phyloP scores from a whole-genome alignment of 2,888 invertebrate species.

The Caenorhabditis becei region DNA sequence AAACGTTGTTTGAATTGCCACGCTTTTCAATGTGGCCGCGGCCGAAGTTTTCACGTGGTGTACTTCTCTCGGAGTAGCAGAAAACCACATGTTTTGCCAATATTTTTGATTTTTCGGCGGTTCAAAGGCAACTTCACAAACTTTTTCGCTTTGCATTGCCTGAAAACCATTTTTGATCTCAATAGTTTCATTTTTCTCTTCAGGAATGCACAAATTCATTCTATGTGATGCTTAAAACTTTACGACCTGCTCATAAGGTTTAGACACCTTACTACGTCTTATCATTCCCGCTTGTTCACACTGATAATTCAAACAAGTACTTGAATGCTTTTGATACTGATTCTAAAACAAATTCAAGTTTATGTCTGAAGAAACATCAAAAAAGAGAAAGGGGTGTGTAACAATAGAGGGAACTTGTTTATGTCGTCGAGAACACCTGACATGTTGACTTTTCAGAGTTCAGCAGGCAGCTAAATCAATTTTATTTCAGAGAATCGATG shows the following conservation, averaged over 20 bases:
- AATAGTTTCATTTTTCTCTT: too few species aligned
- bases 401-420: constrained; percentile 1
- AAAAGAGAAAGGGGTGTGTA: background rate
- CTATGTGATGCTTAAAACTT: constrained; percentile 4
- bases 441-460: background rate
- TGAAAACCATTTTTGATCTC: too few species aligned
- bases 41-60: constrained; percentile 18
- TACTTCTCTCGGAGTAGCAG: constrained; percentile 21
- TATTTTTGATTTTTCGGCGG: constrained; percentile 15
- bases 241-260: constrained; percentile 14
- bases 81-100: constrained; percentile 20
- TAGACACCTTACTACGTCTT: constrained; percentile 2
- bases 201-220: too few species aligned
- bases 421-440: background rate
- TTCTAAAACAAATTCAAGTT: too few species aligned
- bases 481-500: constrained; percentile 23
- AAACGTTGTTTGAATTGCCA: constrained; percentile 23
- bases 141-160: background rate
- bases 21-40: constrained; percentile 12
- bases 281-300: constrained; percentile 1
- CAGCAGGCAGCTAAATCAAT: background rate
- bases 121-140: background rate
- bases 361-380: background rate
- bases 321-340: background rate
- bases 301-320: constrained; percentile 31